Conservation (phyloP, 2,113 vertebrate genomes). For the Cricetomys ansorgei region DNA sequence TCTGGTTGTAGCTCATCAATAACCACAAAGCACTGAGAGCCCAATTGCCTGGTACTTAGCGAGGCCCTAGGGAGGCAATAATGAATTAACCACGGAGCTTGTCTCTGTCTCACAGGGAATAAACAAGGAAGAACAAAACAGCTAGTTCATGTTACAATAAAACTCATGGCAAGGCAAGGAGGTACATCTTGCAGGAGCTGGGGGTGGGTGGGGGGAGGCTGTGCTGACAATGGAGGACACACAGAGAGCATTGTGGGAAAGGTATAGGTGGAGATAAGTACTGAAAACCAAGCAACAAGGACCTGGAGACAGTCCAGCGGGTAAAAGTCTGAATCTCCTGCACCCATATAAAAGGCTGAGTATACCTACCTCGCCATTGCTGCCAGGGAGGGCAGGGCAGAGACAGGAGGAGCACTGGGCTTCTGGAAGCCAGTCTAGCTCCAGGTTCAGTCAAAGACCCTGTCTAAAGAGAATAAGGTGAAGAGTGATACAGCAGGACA, state of each 20-base stretch:
- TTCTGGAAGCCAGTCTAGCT: neutral
- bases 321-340: neutral
- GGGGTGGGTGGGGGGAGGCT: neutral
- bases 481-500: neutral
- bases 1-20: slow-evolving; percentile 32
- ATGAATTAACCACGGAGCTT: slow-evolving; percentile 17
- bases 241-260: neutral
- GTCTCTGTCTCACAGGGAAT: neutral
- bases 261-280: neutral
- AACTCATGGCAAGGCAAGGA: neutral
- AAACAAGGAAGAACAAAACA: slow-evolving; percentile 27
- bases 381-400: neutral
- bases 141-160: neutral
- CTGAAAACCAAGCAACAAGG: neutral
- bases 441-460: neutral
- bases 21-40: slow-evolving; percentile 28
- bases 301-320: neutral
- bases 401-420: neutral
- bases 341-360: neutral
- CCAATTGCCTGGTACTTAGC: neutral
- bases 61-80: neutral
- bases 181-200: neutral
- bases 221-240: neutral
- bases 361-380: neutral
- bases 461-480: neutral